phyloP scores from a whole-genome alignment of 2,888 invertebrate species.

The Pteria penguin region DNA sequence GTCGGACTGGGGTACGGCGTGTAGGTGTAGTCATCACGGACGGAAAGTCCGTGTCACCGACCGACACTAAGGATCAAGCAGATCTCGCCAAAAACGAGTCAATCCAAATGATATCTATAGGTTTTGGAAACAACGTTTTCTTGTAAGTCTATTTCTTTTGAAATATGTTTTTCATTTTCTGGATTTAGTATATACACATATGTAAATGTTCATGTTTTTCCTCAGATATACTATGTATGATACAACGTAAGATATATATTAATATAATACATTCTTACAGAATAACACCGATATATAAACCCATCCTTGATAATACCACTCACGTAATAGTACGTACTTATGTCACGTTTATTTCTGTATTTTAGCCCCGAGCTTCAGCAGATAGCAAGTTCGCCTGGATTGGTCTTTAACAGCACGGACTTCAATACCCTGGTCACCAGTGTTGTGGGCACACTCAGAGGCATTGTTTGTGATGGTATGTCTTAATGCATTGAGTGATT shows the following conservation, averaged over 20 bases:
- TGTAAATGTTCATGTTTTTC: not conserved
- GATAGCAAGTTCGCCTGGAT: slow-evolving; percentile 39
- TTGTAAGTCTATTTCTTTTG: slow-evolving; percentile 38
- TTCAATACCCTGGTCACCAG: slow-evolving; percentile 25
- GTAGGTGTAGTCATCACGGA: slow-evolving; percentile 60
- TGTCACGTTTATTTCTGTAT: too few species aligned
- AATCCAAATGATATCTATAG: slow-evolving; percentile 52
- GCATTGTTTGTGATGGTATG: slow-evolving; percentile 46
- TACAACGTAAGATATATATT: too few species aligned
- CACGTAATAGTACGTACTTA: too few species aligned
- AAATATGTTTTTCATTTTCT: slow-evolving; percentile 19
- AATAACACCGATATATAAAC: too few species aligned
- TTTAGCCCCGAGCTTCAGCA: slow-evolving; percentile 47
- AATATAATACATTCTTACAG: too few species aligned
- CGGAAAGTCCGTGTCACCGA: slow-evolving; percentile 50
- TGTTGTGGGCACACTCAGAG: slow-evolving; percentile 40
- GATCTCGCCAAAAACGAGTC: slow-evolving; percentile 37
- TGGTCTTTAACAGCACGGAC: slow-evolving; percentile 38
- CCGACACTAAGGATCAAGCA: slow-evolving; percentile 45
- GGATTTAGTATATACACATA: slow-evolving; percentile 11
- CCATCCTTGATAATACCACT: too few species aligned
- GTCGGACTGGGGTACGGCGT: slow-evolving; percentile 41
- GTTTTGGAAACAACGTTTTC: slow-evolving; percentile 52
- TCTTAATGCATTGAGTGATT: not conserved
- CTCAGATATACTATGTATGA: not conserved